Conservation (phyloP, 2,797 vertebrate genomes). For the Smutsia temminckii region DNA sequence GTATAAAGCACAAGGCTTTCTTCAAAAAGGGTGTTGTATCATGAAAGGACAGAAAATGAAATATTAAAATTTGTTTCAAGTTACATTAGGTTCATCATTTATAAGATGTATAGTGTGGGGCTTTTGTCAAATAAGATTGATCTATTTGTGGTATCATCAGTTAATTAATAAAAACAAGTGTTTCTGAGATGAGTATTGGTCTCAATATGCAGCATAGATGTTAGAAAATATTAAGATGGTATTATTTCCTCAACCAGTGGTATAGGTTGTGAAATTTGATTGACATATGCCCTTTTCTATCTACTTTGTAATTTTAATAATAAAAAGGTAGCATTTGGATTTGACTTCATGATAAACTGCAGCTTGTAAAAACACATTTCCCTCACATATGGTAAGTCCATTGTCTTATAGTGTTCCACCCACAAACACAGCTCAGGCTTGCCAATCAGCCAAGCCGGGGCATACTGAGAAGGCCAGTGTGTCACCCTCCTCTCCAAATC, state of each 20-base stretch:
- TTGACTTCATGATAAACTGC: conserved; percentile 62
- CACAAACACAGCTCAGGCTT: conserved; percentile 29
- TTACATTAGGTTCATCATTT: background rate
- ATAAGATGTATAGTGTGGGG: background rate
- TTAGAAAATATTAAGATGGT: conserved; percentile 71
- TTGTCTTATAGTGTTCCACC: conserved; percentile 53
- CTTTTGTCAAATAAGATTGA: background rate
- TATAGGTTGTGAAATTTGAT: conserved; percentile 76
- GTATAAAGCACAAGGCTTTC: background rate
- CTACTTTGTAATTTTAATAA: conserved; percentile 76
- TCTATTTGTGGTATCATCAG: background rate
- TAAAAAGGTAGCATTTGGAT: conserved; percentile 70
- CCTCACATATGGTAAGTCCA: conserved; percentile 53
- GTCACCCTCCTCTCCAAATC: background rate
- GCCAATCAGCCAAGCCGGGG: conserved; percentile 52
- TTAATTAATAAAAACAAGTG: background rate
- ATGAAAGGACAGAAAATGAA: conserved; percentile 33
- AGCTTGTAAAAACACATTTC: conserved; percentile 48
- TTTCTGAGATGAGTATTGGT: background rate
- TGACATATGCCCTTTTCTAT: conserved; percentile 78
- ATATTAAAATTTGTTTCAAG: conserved; percentile 22
- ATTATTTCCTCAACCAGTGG: conserved; percentile 77
- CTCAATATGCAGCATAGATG: background rate
- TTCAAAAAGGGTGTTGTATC: background rate
- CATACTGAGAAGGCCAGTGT: conserved; percentile 68